Evolutionary conservation across 2,888 invertebrate genomes (phyloP).

Genomic region (Spodoptera exigua): DNA sequence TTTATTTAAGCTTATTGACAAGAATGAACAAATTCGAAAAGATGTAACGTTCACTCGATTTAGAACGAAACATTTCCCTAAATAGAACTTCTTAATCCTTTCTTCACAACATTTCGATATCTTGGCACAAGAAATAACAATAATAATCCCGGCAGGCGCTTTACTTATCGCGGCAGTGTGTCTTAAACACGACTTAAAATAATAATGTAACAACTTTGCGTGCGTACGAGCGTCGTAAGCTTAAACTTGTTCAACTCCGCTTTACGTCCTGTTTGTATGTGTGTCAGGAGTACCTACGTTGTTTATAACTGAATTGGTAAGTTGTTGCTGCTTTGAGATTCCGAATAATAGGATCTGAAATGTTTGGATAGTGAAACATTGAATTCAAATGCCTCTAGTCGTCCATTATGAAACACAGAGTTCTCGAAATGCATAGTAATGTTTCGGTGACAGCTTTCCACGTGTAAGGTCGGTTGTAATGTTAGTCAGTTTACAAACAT

Average conservation of each 20-base stretch:
- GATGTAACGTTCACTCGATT: slow-evolving; percentile 13
- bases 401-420: background rate
- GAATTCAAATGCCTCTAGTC: background rate
- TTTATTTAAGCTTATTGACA: too few relatives aligned
- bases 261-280: slow-evolving; percentile 39
- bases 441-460: background rate
- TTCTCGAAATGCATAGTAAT: background rate
- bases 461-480: background rate
- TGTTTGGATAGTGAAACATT: background rate
- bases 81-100: slow-evolving; percentile 30
- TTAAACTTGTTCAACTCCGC: slow-evolving; percentile 54
- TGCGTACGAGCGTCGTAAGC: slow-evolving; percentile 48
- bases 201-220: slow-evolving; percentile 57
- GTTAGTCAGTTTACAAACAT: background rate
- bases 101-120: slow-evolving; percentile 34
- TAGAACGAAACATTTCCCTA: slow-evolving; percentile 5
- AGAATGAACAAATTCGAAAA: slow-evolving; percentile 1
- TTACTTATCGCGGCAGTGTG: slow-evolving; percentile 31
- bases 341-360: slow-evolving; percentile 37
- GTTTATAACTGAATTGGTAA: slow-evolving; percentile 49
- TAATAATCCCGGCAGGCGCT: slow-evolving; percentile 27
- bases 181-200: slow-evolving; percentile 50
- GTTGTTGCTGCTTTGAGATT: slow-evolving; percentile 36
- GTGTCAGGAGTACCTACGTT: slow-evolving; percentile 36
- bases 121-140: slow-evolving; percentile 25